Conservation (phyloP, 2,113 vertebrate genomes). For the Ageneiosus marmoratus region DNA sequence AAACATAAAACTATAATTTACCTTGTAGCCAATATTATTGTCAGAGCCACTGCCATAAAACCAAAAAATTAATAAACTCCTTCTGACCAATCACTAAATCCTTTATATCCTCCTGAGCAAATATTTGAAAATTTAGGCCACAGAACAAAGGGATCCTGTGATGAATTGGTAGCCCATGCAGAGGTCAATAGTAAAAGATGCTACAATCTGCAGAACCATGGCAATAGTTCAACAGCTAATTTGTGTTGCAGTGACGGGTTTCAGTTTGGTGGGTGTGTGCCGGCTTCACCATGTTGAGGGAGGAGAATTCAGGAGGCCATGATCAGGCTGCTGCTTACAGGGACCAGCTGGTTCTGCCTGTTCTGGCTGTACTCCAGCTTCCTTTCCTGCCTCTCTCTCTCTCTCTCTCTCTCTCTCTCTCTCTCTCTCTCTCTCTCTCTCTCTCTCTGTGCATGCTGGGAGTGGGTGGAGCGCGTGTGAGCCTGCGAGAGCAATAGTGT, state of each 20-base stretch:
- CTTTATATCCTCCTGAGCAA: slow-evolving; percentile 44
- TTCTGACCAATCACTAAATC: neutral
- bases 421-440: slow-evolving; percentile 48
- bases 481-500: no score
- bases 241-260: slow-evolving; percentile 34
- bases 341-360: slow-evolving; percentile 65
- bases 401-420: slow-evolving; percentile 45
- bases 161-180: slow-evolving; percentile 42
- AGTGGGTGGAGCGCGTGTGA: no score
- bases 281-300: slow-evolving; percentile 8
- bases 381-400: slow-evolving; percentile 22
- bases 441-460: no score
- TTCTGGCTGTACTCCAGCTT: slow-evolving; percentile 58
- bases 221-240: slow-evolving; percentile 52
- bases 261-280: slow-evolving; percentile 14
- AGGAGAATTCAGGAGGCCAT: slow-evolving; percentile 46
- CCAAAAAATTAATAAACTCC: neutral
- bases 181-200: slow-evolving; percentile 33
- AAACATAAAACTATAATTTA: neutral
- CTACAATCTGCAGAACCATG: slow-evolving; percentile 21
- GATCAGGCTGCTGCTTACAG: slow-evolving; percentile 57
- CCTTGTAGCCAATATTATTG: neutral
- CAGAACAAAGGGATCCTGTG: slow-evolving; percentile 57
- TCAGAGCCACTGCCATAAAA: neutral
- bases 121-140: slow-evolving; percentile 57